Evolutionary conservation across 2,113 vertebrate species (phyloP).

Genomic region (Malaclemys terrapin): DNA sequence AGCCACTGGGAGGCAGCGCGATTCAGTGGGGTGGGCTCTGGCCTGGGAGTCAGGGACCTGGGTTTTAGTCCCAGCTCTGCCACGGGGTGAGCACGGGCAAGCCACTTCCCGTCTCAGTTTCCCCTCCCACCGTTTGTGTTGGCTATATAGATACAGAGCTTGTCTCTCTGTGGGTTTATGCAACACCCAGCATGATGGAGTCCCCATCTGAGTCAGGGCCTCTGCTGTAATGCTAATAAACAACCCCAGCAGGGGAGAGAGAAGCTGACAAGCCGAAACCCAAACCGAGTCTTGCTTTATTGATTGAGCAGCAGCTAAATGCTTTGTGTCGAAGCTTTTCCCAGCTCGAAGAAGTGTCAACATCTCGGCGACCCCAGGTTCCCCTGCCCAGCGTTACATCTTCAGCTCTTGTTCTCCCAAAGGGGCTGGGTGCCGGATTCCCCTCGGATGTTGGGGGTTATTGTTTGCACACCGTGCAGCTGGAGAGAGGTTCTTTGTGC

Average conservation of each 20-base stretch:
- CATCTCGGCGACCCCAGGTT: neutral
- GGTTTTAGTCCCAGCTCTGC: neutral
- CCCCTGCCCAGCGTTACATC: neutral
- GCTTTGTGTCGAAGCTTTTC: neutral
- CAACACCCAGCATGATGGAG: neutral
- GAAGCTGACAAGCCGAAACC: neutral
- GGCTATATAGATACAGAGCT: neutral
- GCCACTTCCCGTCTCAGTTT: neutral
- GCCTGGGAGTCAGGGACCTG: neutral
- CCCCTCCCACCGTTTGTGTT: neutral
- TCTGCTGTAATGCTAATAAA: neutral
- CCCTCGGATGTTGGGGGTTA: neutral
- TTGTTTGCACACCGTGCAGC: neutral
- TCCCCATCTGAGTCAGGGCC: neutral
- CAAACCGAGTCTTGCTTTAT: neutral
- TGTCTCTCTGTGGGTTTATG: neutral
- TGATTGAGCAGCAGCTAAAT: neutral
- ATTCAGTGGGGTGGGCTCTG: neutral
- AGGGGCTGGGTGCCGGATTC: neutral
- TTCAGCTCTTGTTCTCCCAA: neutral
- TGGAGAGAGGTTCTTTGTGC: neutral
- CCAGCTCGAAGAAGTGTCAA: neutral
- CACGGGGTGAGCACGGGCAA: neutral
- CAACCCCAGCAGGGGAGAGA: neutral
- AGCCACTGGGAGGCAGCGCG: neutral